Conservation (phyloP, 2,888 invertebrate species). For the Morpho achilles region DNA sequence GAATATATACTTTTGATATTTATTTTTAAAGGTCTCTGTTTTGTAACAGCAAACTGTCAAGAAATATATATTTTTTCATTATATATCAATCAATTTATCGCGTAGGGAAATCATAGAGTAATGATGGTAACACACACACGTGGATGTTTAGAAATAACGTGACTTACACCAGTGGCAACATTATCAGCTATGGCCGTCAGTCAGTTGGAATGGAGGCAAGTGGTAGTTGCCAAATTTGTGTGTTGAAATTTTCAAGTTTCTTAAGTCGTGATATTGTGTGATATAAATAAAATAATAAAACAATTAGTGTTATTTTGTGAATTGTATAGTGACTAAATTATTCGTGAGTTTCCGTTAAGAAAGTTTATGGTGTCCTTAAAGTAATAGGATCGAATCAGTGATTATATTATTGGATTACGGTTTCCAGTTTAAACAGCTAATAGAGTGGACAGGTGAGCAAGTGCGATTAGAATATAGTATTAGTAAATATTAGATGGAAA, state of each 20-base stretch:
- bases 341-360: constrained; percentile 54
- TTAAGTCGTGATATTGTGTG: constrained; percentile 57
- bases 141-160: constrained; percentile 55
- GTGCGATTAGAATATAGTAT: constrained; percentile 20
- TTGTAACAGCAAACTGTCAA: no score
- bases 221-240: constrained; percentile 60
- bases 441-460: constrained; percentile 62
- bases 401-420: constrained; percentile 73
- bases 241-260: constrained; percentile 63
- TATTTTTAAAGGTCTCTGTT: no score
- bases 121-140: constrained; percentile 45
- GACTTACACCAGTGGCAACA: constrained; percentile 49
- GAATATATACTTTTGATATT: no score
- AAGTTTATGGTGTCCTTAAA: constrained; percentile 70
- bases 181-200: constrained; percentile 75
- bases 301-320: constrained; percentile 55
- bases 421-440: constrained; percentile 63
- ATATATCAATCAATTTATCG: no score
- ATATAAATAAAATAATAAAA: constrained; percentile 43
- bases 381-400: constrained; percentile 70
- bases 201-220: constrained; percentile 57
- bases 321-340: constrained; percentile 53
- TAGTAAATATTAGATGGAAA: constrained; percentile 17
- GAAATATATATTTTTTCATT: no score
- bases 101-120: constrained; percentile 19